Percentiles rank a stretch among this genome's conserved stretches.
Conservation (phyloP, 1,140 invertebrate genomes). For the Trichonephila clavata region DNA sequence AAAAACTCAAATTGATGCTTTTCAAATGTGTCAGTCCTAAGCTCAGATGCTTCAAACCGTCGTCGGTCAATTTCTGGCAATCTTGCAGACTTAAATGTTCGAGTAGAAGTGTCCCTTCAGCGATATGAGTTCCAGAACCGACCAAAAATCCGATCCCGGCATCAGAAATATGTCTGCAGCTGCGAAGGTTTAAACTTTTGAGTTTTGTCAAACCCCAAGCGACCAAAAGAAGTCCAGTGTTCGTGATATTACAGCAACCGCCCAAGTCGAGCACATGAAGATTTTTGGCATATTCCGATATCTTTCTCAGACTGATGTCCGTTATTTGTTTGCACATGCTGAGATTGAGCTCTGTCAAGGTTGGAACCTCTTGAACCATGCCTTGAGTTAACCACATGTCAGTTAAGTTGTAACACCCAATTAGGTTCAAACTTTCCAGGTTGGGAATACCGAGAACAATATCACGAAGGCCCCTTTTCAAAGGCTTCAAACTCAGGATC, state of each 20-base stretch:
- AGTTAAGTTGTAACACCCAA: conserved; percentile 95
- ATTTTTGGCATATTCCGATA: conserved; percentile 92
- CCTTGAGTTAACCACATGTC: conserved; percentile 91
- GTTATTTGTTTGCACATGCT: conserved; percentile 97
- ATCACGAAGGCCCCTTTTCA: conserved; percentile 88
- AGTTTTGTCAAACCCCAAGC: conserved; percentile 92
- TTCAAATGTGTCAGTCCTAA: conserved; percentile 89
- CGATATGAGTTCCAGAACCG: conserved; percentile 85
- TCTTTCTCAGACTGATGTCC: conserved; percentile 90
- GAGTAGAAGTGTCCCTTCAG: conserved; percentile 85
- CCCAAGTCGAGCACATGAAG: conserved; percentile 93
- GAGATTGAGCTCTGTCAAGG: conserved; percentile 90
- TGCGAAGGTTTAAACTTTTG: conserved; percentile 91
- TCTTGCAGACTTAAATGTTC: conserved; percentile 95
- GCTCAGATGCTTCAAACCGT: conserved; percentile 91
- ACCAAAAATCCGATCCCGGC: conserved; percentile 92
- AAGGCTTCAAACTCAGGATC: conserved; percentile 88
- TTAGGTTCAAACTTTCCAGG: conserved; percentile 92
- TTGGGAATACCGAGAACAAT: conserved; percentile 92
- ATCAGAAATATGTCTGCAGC: conserved; percentile 95
- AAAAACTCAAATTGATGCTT: conserved; percentile 95
- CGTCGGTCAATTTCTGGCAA: conserved; percentile 95
- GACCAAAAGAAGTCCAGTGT: conserved; percentile 90
- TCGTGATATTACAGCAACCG: conserved; percentile 94
- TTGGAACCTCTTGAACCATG: conserved; percentile 84